Evolutionary conservation across 2,113 vertebrate species (phyloP), one percentile per base, ranked within the genome.

Genomic region (Hippocampus mohnikei): DNA sequence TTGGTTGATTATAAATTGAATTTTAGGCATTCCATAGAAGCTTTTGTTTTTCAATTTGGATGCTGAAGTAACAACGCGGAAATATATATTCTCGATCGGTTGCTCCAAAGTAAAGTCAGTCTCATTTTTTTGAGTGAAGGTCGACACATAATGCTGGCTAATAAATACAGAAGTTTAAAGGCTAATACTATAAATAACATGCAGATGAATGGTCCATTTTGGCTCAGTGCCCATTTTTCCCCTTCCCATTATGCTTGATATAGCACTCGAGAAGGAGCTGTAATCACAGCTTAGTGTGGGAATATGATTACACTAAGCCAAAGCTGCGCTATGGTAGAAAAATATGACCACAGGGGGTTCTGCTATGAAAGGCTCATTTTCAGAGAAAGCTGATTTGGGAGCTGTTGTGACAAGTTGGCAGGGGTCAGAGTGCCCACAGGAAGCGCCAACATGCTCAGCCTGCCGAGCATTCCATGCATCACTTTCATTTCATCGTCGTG

Each of bases 261-360:
- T 60, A 60, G 15, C 27, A 9, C 15, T 80, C 60, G 60, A 41
- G 70, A 80, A 76, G 72, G 58, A 74, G 79, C 84, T 82, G 62
- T 87, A 80, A 89, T 80, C 76, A 75, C 76, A 56, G 82, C 78
- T 88, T 84, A 87, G 76, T 10, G 69, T 37, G 0, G 66, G 65
- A 74, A 81, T 81, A 85, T 85, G 78, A 80, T 82, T 76, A 67
- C 64, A 64, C 77, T 84, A 84, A 90, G 74, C 81, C 73, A 70
- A 70, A 41, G 65, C 23, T 8, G 27, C 46, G 70, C 69, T 72
- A 77, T 80, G 74, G 72, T 58, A 61, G 72, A 27, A 23, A 69
- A 66, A 89, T 66, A 70, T 0, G 81, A 27, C 83, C 75, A 74
- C 68, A 21, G 75, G 82, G 72, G 70, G 66, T 74, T 37, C 76